These are phyloP conservation scores for Trichonephila inaurata DNA, from an alignment of 1,140 invertebrate genomes.

Conservation along the genomic window DNA sequence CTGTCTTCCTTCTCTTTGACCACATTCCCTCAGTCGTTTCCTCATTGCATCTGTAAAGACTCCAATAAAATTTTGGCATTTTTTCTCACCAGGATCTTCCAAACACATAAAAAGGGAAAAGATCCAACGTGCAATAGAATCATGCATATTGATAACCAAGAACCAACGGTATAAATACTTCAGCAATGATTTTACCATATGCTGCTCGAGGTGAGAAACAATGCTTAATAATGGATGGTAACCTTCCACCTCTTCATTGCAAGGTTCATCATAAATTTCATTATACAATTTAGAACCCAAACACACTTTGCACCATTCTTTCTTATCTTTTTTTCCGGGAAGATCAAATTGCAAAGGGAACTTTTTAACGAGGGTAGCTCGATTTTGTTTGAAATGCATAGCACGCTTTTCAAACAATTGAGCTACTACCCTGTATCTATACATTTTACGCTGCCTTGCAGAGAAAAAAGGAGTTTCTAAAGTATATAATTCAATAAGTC, in stretches of 20 bases:
- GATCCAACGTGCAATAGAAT: background rate
- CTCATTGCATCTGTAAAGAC: too few relatives aligned
- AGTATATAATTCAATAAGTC: rapidly evolving
- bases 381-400: rapidly evolving
- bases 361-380: too few relatives aligned
- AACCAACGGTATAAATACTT: background rate
- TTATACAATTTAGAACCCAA: background rate
- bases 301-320: background rate
- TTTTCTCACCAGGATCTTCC: background rate
- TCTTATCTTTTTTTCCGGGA: background rate
- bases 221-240: background rate
- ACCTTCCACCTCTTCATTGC: background rate
- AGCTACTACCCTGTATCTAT: too few relatives aligned
- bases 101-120: background rate
- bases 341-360: background rate
- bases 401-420: too few relatives aligned
- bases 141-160: background rate
- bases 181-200: background rate
- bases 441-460: too few relatives aligned
- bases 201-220: background rate
- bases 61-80: too few relatives aligned
- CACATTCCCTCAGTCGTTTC: too few relatives aligned
- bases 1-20: rapidly evolving
- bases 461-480: rapidly evolving
- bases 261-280: background rate